Conservation (phyloP, 2,888 invertebrate species). For the Ectemnius lituratus region DNA sequence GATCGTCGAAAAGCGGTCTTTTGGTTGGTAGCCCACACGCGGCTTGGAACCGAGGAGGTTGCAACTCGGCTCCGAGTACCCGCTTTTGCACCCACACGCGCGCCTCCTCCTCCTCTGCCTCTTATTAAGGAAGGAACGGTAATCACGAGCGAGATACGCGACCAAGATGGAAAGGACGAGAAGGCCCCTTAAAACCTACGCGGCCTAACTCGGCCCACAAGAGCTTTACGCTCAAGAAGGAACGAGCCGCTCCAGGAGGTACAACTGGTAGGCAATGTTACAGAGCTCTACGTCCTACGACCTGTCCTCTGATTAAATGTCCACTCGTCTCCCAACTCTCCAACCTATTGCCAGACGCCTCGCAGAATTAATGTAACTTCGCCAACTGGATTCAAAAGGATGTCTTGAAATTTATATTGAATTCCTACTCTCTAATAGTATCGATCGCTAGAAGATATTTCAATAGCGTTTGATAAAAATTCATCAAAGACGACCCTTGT, state of each 20-base stretch:
- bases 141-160: constrained; percentile 34
- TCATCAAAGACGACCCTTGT: constrained; percentile 48
- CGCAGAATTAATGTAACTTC: too few species aligned
- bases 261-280: too few species aligned
- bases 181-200: constrained; percentile 58
- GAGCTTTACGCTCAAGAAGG: constrained; percentile 31
- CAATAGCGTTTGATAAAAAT: constrained; percentile 37
- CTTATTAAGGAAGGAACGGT: constrained; percentile 50
- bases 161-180: constrained; percentile 56
- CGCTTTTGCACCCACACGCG: constrained; percentile 43
- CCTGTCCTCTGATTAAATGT: constrained; percentile 61
- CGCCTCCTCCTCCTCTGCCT: constrained; percentile 7
- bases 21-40: constrained; percentile 32
- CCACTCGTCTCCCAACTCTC: constrained; percentile 33
- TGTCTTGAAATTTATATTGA: background rate
- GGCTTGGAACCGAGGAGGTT: background rate
- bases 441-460: constrained; percentile 18
- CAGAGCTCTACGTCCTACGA: constrained; percentile 33
- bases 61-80: constrained; percentile 10
- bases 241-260: constrained; percentile 13
- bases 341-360: constrained; percentile 17
- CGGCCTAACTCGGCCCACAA: constrained; percentile 57
- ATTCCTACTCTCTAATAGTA: constrained; percentile 12
- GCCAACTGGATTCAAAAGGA: too few species aligned
- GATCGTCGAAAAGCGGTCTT: constrained; percentile 35